phyloP scores from a whole-genome alignment of 2,797 vertebrate genomes.

The Pterois miles region DNA sequence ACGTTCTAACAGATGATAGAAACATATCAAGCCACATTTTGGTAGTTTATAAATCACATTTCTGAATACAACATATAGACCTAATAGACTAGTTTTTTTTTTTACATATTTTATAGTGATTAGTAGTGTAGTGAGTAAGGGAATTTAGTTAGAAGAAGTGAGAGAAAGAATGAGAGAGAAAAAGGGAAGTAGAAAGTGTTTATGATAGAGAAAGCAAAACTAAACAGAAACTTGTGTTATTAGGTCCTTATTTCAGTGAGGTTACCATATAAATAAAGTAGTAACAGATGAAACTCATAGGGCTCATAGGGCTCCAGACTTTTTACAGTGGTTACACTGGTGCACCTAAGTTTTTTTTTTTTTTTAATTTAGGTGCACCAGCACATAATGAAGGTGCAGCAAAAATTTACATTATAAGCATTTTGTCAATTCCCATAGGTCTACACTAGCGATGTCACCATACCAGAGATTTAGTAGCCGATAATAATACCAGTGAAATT shows the following conservation, averaged over 20 bases:
- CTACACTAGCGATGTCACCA: too few relatives aligned
- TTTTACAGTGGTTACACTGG: too few relatives aligned
- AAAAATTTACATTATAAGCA: too few relatives aligned
- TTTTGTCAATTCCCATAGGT: too few relatives aligned
- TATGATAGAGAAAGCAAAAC: background rate
- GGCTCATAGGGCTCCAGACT: too few relatives aligned
- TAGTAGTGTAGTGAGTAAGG: background rate
- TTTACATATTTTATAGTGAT: too few relatives aligned
- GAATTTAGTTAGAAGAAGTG: background rate
- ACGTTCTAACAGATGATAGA: background rate
- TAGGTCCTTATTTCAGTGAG: background rate
- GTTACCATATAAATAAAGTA: background rate
- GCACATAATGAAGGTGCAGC: too few relatives aligned
- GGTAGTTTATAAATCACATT: background rate
- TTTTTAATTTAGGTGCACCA: too few relatives aligned
- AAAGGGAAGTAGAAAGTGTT: background rate
- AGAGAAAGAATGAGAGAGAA: background rate
- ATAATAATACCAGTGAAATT: too few relatives aligned
- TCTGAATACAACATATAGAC: background rate
- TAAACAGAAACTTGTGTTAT: background rate
- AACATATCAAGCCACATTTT: background rate
- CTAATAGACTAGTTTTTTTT: background rate
- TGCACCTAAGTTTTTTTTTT: too few relatives aligned
- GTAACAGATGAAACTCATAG: too few relatives aligned
- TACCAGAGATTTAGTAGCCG: too few relatives aligned